phyloP scores from a whole-genome alignment of 30 jellyfish, hydroid and myxozoan genomes.

The Catostylus mosaicus region DNA sequence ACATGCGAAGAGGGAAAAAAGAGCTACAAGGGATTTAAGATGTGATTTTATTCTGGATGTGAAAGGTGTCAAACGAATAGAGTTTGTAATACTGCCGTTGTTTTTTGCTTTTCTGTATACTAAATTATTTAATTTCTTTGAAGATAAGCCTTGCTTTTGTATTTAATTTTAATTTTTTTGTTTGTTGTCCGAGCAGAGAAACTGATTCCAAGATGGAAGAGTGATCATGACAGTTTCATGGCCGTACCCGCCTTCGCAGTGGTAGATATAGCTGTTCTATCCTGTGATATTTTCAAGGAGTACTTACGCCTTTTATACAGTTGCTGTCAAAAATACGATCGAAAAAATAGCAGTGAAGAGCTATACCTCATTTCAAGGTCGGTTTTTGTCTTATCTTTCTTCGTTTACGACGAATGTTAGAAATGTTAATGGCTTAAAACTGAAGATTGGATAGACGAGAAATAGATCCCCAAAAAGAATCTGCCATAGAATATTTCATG shows the following conservation, averaged over 20 bases:
- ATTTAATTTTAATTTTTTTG: neutral
- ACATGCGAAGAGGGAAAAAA: too few relatives aligned
- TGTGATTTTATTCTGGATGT: too few relatives aligned
- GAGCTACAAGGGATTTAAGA: too few relatives aligned
- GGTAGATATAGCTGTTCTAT: neutral
- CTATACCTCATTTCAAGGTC: neutral
- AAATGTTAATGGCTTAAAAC: neutral
- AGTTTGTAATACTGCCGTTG: too few relatives aligned
- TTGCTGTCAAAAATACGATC: conserved; percentile 7
- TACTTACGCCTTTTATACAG: neutral
- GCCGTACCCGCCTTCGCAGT: neutral
- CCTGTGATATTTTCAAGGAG: neutral
- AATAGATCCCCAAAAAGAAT: neutral
- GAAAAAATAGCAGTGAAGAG: neutral
- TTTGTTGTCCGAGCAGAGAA: neutral
- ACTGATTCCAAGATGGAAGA: neutral
- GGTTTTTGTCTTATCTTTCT: neutral
- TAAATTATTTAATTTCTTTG: too few relatives aligned
- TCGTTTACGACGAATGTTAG: neutral
- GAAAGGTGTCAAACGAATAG: too few relatives aligned
- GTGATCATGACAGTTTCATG: neutral
- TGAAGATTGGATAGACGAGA: neutral
- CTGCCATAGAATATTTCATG: too few relatives aligned
- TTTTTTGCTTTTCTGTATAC: too few relatives aligned
- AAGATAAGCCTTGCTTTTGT: too few relatives aligned